Conservation (phyloP, 1,140 invertebrate species). For the Hypsibius dujardini region DNA sequence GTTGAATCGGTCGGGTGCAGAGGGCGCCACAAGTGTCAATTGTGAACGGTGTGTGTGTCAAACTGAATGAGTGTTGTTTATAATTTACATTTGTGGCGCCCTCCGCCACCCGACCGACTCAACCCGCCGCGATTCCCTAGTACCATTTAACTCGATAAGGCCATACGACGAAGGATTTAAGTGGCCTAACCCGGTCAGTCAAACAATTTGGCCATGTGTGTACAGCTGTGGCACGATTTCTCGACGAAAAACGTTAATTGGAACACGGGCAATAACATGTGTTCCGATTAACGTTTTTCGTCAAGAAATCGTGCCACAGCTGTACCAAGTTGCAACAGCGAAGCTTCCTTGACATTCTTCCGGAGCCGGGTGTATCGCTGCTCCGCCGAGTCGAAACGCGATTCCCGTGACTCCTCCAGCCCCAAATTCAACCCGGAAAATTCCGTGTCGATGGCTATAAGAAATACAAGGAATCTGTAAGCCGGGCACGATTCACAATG, state of each 20-base stretch:
- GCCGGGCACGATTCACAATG: neutral
- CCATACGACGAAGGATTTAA: too few species aligned
- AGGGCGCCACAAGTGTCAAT: too few species aligned
- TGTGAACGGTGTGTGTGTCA: too few species aligned
- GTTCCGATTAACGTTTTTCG: neutral
- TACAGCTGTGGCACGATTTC: neutral
- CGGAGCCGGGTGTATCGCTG: neutral
- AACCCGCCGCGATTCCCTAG: too few species aligned
- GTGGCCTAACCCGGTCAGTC: too few species aligned
- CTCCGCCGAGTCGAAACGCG: neutral
- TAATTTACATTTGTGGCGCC: too few species aligned
- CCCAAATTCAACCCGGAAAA: conserved; percentile 1
- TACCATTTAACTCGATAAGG: too few species aligned
- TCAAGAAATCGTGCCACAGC: neutral
- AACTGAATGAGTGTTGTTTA: too few species aligned
- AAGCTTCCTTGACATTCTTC: neutral
- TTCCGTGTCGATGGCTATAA: conserved; percentile 5
- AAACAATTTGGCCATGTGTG: neutral
- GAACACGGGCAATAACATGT: neutral
- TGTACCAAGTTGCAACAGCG: neutral
- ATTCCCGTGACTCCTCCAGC: neutral
- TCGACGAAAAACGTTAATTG: neutral
- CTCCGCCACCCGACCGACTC: too few species aligned
- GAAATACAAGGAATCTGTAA: neutral
- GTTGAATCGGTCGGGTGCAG: too few species aligned